Base-by-base conservation (phyloP, 2,797 vertebrate genomes). In the Pangasius krempfi region DNA sequence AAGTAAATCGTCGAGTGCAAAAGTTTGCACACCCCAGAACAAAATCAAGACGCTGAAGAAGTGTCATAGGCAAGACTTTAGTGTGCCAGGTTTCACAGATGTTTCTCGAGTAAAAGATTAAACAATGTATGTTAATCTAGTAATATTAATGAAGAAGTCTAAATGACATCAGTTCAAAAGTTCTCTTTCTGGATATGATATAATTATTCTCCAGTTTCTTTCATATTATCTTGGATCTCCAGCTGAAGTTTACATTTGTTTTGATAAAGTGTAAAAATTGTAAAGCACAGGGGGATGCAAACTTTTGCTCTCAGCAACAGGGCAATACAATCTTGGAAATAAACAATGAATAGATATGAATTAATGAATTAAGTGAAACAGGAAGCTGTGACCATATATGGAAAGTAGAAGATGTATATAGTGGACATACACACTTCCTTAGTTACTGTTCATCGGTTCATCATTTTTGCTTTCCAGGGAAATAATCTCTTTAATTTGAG, bases 361-460 rank as follows among this genome's bases (percentile, higher is more conserved):
- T 78, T 50, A 30, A 30, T 78, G n/a, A 30, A 27, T 79, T 7
- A 12, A n/a, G 27, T 52, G 50, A 16, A 52, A 20, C 75, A 54
- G 75, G 47, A 78, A 78, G 50, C 75, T 52, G 75, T 52, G n/a
- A 54, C 75, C 75, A 78, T 78, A 78, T 78, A 30, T 78, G 50
- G 75, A 78, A 78, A 9, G 27, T 54, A 30, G 22, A 75, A 27
- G 27, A 14, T 2, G 5, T 54, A 54, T 16, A 52, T 30, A 40
- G 33, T 25, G 12, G 33, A 40, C 20, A 13, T 40, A 25, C 30
- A 80, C 18, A 37, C 0, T 5, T 81, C 50, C 33, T 33, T 56
- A 79, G 13, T 56, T 33, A 22, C 50, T 30, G 75, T 54, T 54
- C 52, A 33, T 56, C 3, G 10, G 16, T 56, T 56, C 9, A 56